Evolutionary conservation across 1,140 invertebrate genomes (phyloP), one percentile per base, ranked within the genome.

Genomic region (Atta texana): DNA sequence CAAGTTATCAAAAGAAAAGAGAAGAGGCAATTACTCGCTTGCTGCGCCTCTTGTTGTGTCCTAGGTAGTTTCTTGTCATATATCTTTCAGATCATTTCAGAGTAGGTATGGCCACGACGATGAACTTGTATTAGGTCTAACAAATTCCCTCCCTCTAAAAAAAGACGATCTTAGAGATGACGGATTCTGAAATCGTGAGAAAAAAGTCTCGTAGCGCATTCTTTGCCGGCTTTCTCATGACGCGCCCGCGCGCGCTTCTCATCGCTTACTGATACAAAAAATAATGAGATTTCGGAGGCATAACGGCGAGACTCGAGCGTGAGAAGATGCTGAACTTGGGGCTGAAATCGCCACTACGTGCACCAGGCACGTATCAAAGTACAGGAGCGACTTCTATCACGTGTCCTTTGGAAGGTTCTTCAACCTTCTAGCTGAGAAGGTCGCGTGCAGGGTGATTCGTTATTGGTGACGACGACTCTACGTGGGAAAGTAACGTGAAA

Each of bases 241-340:
- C 55, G 77, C 44, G 8, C 85, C 61, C 39, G 24, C 61, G 59
- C 5, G 61, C 34, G 3, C 84, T 91, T 88, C 88, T 77, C 78
- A 84, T 75, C 77, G n/a, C 28, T 49, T 21, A 1, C 44, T 28
- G 31, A 53, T 34, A 85, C 59, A 91, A 91, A 88, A 91, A 90
- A 87, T 88, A 81, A 92, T 80, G 90, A 88, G 86, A 92, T 90
- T 92, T 91, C 57, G 84, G 76, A 53, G 85, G 51, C 44, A 61
- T n/a, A 75, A 28, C 68, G 34, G 69, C 72, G 84, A 44, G 84
- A 85, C 28, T 84, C 28, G 55, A 92, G 72, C 92, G 92, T 93
- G 92, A 93, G 92, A 93, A 93, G 85, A 91, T 91, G 88, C 88
- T 87, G 85, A 87, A 92, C 90, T 89, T 89, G 86, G 90, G 88